Base-by-base conservation (phyloP, 1,140 invertebrate genomes). In the Oryctes rhinoceros region DNA sequence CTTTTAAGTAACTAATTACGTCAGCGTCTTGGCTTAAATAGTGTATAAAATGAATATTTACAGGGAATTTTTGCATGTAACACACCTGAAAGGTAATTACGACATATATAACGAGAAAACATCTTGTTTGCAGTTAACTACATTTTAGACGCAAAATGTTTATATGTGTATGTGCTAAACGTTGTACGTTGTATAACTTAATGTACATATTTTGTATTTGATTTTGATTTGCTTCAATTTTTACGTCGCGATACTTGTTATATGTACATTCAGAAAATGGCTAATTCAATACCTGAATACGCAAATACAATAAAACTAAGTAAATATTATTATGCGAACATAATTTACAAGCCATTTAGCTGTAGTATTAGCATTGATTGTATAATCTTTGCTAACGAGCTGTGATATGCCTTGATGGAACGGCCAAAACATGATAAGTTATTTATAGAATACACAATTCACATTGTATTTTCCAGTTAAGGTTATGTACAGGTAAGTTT, bases 261-360 rank as follows among this genome's bases (percentile, higher is more conserved):
- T n/a, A 18, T n/a, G 18, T 59, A 18, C n/a, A 59, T n/a, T 3
- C n/a, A 59, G 3, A 59, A 59, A 6, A 15, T 18, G 18, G 53
- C 18, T 59, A 59, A 59, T 59, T 59, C 53, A 59, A 59, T 59
- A 59, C 53, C 15, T 18, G 53, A 18, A 15, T 7, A 59, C 53
- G 53, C 6, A 18, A 59, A 59, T n/a, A 59, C n/a, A n/a, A 15
- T 18, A 59, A 59, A n/a, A 6, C 1, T 59, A 18, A n/a, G 53
- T 59, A 59, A 59, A 59, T 59, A 59, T 59, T 59, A 59, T 59
- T 59, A 59, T 18, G 53, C 15, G 15, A 18, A 18, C 15, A n/a
- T 59, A 18, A 18, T 59, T 59, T 59, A 59, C 53, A 59, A 59
- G n/a, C 18, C 53, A 59, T 59, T 59, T 59, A 59, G 53, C 53